Percentiles rank a stretch among this genome's conserved stretches.
These are phyloP conservation scores for Hoplostethus atlanticus DNA, from an alignment of 2,797 vertebrate genomes.

Conservation along the genomic window DNA sequence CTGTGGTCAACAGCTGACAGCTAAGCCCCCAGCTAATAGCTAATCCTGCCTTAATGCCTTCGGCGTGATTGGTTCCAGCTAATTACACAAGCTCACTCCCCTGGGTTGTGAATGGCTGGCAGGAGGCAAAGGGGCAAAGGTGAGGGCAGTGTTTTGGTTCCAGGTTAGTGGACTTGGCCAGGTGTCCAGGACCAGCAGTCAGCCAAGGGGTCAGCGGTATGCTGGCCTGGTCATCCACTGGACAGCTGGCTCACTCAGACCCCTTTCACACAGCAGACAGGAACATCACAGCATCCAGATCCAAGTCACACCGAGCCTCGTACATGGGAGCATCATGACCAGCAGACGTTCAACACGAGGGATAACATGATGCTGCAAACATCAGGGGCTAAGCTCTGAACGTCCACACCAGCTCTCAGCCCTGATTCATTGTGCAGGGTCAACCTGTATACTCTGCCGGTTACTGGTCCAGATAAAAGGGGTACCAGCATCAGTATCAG, in stretches of 20 bases:
- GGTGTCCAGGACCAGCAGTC: not conserved
- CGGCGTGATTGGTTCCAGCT: constrained; percentile 73
- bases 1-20: constrained; percentile 67
- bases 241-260: not conserved
- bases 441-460: no score
- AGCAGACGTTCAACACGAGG: not conserved
- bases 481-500: not conserved
- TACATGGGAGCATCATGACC: not conserved
- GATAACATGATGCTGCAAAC: no score
- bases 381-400: no score
- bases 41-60: constrained; percentile 76
- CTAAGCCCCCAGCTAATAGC: constrained; percentile 69
- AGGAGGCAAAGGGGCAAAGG: not conserved
- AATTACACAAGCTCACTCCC: constrained; percentile 61
- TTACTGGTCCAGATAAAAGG: no score
- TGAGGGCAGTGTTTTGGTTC: not conserved
- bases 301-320: no score
- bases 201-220: not conserved
- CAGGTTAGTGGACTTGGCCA: not conserved
- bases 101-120: constrained; percentile 44
- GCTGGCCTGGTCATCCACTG: not conserved
- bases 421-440: no score
- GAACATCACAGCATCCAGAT: no score
- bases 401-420: no score
- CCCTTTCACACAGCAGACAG: no score